Conservation (phyloP, 2,113 vertebrate species). For the Alethe castanea region DNA sequence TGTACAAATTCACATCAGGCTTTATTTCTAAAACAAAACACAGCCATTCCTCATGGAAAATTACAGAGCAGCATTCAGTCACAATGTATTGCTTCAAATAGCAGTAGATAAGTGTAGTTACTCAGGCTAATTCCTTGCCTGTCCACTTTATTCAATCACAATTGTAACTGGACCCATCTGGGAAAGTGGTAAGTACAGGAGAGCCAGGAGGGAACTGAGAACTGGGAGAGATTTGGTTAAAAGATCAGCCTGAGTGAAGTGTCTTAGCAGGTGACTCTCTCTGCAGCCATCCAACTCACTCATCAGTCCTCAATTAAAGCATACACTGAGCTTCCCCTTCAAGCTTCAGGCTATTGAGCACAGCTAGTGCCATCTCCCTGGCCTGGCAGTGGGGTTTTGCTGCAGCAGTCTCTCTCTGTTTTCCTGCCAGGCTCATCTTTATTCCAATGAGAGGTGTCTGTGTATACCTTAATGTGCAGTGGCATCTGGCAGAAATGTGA, state of each 20-base stretch:
- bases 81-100: neutral
- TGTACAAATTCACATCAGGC: neutral
- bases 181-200: neutral
- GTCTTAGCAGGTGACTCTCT: neutral
- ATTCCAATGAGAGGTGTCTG: neutral
- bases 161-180: neutral
- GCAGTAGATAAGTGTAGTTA: neutral
- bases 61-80: neutral
- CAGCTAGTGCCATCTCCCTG: neutral
- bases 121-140: neutral
- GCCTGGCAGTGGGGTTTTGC: neutral
- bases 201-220: neutral
- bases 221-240: neutral
- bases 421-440: neutral
- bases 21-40: neutral
- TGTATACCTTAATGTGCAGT: conserved; percentile 1
- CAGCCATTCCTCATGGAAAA: neutral
- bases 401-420: neutral
- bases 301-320: neutral
- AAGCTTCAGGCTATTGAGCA: neutral
- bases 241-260: neutral
- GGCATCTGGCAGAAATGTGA: conserved; percentile 37
- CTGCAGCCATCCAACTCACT: neutral
- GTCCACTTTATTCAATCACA: neutral
- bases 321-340: neutral